Conservation (phyloP, 1,140 invertebrate genomes). For the Bicyclus anynana region DNA sequence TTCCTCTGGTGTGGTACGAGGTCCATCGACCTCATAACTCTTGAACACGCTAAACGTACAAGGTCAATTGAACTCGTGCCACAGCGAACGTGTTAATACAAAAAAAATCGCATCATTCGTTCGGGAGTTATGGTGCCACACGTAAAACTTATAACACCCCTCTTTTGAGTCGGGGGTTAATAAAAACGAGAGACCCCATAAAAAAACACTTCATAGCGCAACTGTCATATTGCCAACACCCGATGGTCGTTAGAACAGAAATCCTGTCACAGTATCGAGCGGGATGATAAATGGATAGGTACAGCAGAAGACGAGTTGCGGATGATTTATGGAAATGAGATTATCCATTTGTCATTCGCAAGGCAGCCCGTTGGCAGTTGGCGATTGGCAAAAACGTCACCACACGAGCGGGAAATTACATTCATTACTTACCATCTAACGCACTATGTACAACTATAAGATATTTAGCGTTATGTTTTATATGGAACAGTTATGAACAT, state of each 20-base stretch:
- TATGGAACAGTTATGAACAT: too few species aligned
- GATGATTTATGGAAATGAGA: slow-evolving; percentile 15
- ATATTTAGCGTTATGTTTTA: too few species aligned
- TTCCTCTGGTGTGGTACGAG: too few species aligned
- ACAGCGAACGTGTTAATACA: too few species aligned
- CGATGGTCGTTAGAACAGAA: background rate
- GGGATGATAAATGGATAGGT: slow-evolving; percentile 8
- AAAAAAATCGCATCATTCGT: too few species aligned
- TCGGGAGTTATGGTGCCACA: too few species aligned
- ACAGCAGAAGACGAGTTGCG: slow-evolving; percentile 2
- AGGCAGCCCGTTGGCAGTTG: background rate
- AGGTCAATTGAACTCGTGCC: too few species aligned
- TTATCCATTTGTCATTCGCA: slow-evolving; percentile 8
- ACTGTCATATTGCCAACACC: background rate
- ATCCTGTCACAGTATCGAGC: slow-evolving; percentile 1
- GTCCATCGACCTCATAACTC: too few species aligned
- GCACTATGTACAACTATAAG: too few species aligned
- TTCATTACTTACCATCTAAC: background rate
- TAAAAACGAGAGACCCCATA: background rate
- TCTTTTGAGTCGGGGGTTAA: too few species aligned
- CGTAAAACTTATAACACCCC: too few species aligned
- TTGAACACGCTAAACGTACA: too few species aligned
- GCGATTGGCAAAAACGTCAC: slow-evolving; percentile 11
- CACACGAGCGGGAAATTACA: background rate
- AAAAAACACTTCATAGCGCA: background rate